A percentile compares a stretch with the other conserved stretches of the same genome.
phyloP scores from a whole-genome alignment of 2,113 vertebrate species.

The Poecilia latipinna region DNA sequence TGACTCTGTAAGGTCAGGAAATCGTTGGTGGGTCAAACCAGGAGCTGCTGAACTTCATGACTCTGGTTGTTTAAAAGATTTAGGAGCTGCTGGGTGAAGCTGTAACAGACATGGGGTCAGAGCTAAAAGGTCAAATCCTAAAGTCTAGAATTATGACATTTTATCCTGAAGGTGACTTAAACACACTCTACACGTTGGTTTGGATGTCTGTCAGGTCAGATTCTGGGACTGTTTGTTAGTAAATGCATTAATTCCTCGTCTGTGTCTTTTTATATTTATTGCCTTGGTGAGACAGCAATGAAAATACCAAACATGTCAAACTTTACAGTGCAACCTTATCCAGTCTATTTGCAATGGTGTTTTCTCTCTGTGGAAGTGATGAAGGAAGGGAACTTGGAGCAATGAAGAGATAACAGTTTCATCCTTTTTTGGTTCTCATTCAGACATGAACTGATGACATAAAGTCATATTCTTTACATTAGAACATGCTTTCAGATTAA shows the following conservation, averaged over 20 bases:
- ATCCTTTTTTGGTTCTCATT: background rate
- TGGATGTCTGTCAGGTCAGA: background rate
- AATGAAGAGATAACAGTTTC: background rate
- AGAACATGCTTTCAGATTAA: background rate
- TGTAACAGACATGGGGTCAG: background rate
- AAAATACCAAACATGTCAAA: background rate
- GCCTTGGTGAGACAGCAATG: background rate
- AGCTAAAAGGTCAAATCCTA: slow-evolving; percentile 38
- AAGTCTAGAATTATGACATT: slow-evolving; percentile 1
- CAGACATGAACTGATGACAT: background rate
- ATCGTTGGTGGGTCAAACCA: background rate
- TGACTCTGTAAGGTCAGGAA: background rate
- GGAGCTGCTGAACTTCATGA: background rate
- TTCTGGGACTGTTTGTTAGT: background rate
- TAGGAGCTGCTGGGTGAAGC: background rate
- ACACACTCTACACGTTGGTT: slow-evolving; percentile 1
- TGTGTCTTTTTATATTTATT: background rate
- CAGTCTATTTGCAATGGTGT: background rate
- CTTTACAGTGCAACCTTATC: background rate
- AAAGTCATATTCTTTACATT: background rate
- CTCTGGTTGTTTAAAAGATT: background rate
- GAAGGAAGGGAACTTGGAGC: background rate
- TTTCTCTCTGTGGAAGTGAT: background rate
- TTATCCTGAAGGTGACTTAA: slow-evolving; percentile 18
- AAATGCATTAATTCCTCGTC: background rate